Base-by-base conservation (phyloP, 2,113 vertebrate genomes). In the Bambusicola thoracicus region DNA sequence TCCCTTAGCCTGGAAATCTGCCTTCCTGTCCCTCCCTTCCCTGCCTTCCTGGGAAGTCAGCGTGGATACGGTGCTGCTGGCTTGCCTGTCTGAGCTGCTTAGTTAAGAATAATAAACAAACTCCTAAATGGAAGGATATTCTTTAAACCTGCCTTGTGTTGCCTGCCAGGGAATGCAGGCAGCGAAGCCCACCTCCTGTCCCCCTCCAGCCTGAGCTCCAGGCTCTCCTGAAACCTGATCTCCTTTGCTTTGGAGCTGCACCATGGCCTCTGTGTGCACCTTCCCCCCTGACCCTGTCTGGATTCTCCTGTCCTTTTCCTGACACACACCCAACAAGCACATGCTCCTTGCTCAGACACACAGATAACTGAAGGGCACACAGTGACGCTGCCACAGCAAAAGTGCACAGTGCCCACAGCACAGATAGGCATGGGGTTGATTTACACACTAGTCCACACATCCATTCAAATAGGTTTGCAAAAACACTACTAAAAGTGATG, bases 21-120 rank as follows among this genome's bases (percentile, higher is more conserved):
- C 87, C 75, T 96, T 94, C 95, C 96, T 95, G 95, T 75, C 93
- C 91, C 95, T 94, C 55, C 87, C 81, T 92, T 87, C 92, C 81
- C 91, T 66, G 81, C 70, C 55, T 91, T 91, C 84, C 48, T 65
- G 94, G 95, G 95, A 87, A 97, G 94, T 41, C 93, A 10, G 65
- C 2, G 46, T 96, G 96, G 92, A 85, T 74, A 43, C 32, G 41
- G 83, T 2, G 92, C 94, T 96, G 88, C 88, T 18, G 93, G 94
- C 97, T 93, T 90, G 95, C 95, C 97, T 96, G 97, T 97, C 97
- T 97, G 98, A 97, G 93, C 97, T 11, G 96, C 95, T 95, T 80
- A 95, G 97, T 97, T 96, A 97, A 98, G 97, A 98, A 98, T 97
- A 98, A 98, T 97, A 98, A 98, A 98, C 97, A 98, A 91, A 96